Conservation (phyloP, 2,797 vertebrate genomes). For the Pipistrellus kuhlii region DNA sequence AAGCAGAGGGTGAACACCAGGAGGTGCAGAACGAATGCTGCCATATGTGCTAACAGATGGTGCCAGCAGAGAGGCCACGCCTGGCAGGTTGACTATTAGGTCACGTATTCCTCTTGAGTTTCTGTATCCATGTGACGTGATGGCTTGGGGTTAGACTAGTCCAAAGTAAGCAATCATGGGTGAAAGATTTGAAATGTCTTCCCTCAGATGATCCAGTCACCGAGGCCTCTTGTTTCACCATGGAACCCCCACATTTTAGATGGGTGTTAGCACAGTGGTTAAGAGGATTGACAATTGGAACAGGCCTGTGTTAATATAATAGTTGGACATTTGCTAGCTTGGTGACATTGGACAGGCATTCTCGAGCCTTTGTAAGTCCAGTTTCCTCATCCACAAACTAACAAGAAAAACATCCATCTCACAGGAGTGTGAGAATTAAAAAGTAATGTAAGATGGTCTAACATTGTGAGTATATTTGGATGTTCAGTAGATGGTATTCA, state of each 20-base stretch:
- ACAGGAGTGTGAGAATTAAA: background rate
- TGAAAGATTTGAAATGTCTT: no score
- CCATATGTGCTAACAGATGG: background rate
- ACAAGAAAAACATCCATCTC: background rate
- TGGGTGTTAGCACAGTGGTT: no score
- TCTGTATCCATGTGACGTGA: background rate
- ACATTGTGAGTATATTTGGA: background rate
- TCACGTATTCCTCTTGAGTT: background rate
- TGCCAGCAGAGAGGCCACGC: background rate
- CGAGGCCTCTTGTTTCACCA: no score
- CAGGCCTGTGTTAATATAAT: conserved; percentile 17
- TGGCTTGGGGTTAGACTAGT: no score
- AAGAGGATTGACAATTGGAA: background rate
- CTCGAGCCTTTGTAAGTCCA: background rate
- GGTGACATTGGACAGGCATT: background rate
- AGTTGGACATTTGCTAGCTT: background rate
- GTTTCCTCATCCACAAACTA: background rate
- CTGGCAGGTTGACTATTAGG: background rate
- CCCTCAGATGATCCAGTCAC: no score
- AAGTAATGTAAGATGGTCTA: background rate
- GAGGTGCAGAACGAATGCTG: background rate
- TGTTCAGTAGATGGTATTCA: background rate
- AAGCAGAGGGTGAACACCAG: background rate
- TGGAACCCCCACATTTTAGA: no score
- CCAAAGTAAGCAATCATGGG: no score